Percentiles rank a stretch among this genome's conserved stretches.
phyloP scores from a whole-genome alignment of 2,797 vertebrate genomes.

The Phaenicophaeus curvirostris region DNA sequence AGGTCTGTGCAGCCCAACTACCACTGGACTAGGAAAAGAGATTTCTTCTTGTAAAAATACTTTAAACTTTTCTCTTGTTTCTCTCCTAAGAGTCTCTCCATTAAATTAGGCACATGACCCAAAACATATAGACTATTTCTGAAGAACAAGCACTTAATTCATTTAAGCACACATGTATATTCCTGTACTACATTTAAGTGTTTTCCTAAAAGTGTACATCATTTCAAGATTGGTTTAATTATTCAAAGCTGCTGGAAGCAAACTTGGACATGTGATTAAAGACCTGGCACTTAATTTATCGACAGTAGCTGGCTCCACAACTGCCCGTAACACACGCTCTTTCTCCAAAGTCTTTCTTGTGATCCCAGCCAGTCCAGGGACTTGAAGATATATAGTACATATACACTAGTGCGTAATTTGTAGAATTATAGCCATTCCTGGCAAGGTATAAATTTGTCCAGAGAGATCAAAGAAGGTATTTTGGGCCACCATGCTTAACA shows the following conservation, averaged over 20 bases:
- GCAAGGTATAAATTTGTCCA: background rate
- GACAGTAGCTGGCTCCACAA: background rate
- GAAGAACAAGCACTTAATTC: background rate
- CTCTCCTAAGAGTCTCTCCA: background rate
- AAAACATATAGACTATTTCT: background rate
- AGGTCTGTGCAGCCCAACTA: background rate
- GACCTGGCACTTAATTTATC: background rate
- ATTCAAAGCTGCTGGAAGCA: too few relatives aligned
- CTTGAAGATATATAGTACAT: background rate
- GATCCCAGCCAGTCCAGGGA: background rate
- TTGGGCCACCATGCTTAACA: background rate
- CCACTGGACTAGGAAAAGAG: background rate
- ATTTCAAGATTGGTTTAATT: background rate
- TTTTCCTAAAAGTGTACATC: background rate
- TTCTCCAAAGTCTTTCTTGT: background rate
- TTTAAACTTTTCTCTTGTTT: background rate
- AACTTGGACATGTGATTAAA: background rate
- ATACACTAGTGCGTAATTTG: background rate
- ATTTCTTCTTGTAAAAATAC: accelerated
- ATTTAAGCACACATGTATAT: background rate
- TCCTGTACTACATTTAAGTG: background rate
- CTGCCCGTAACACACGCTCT: background rate
- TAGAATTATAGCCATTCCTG: too few relatives aligned
- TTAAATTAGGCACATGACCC: background rate
- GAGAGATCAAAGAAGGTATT: background rate